Evolutionary conservation across 2,888 invertebrate species (phyloP), one percentile per base, ranked within the genome.

Genomic region (Heliconius ismenius): DNA sequence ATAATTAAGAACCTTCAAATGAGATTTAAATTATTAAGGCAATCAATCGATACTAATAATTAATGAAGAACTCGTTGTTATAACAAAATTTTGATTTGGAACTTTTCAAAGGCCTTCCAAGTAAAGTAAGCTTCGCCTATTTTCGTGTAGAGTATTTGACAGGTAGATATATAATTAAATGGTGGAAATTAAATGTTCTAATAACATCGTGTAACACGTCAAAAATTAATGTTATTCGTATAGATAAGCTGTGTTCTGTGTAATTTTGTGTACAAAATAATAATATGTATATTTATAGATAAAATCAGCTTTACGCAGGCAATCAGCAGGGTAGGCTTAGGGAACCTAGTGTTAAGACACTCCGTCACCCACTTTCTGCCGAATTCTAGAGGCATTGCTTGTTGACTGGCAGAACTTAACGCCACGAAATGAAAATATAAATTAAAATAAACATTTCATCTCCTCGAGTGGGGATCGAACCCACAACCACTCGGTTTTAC

Each of bases 21-120:
- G 36, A n/a, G 58, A 58, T 58, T 70, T 70, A 32, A 70, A 70
- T 70, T 58, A 58, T 70, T 24, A 58, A 70, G 36, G 70, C 70
- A 70, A 70, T 70, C 70, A 70, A 70, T 70, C 70, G 70, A 70
- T 58, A 13, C 70, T 43, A 58, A 70, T 70, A 70, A 70, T 70
- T 58, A 70, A 58, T 70, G 58, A 36, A 36, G 70, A 49, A n/a
- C 15, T 7, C 32, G 32, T n/a, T 58, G 15, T 70, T 58, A 60
- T 58, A 58, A 36, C 32, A 54, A 65, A 32, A 70, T 32, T 70
- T 32, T 32, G 69, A 54, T 70, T 28, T 70, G 11, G n/a, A 58
- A 67, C 21, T 58, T 67, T 32, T 67, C 43, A 72, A 64, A 70
- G 49, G 49, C 9, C 11, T n/a, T 69, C 32, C 32, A n/a, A 58